phyloP scores from a whole-genome alignment of 2,113 vertebrate species.

The Dicerorhinus sumatrensis region DNA sequence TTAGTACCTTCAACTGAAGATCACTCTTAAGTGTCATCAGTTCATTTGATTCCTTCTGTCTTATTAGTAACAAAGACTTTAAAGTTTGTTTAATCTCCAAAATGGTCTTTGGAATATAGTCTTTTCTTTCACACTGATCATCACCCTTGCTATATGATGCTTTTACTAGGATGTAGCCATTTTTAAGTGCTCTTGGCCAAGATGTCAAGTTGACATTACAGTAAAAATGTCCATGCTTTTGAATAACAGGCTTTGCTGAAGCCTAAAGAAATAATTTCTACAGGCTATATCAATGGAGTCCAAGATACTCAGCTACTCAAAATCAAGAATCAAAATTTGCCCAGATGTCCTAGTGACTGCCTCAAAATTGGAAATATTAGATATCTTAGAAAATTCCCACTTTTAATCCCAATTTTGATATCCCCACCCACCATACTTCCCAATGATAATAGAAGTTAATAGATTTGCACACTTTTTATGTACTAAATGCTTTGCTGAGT shows the following conservation, averaged over 20 bases:
- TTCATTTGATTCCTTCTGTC: background rate
- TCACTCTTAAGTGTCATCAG: background rate
- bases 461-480: background rate
- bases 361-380: background rate
- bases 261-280: constrained; percentile 20
- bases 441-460: background rate
- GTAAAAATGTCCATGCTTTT: constrained; percentile 53
- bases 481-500: background rate
- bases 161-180: background rate
- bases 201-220: background rate
- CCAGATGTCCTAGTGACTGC: background rate
- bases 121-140: background rate
- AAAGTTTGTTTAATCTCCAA: background rate
- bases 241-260: background rate
- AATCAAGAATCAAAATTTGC: constrained; percentile 29
- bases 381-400: background rate
- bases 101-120: background rate
- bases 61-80: background rate
- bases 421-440: background rate
- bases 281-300: background rate
- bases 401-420: background rate
- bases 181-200: background rate
- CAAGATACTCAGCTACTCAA: background rate
- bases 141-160: background rate
- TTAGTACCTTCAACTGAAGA: background rate